Percentiles rank a stretch among this genome's conserved stretches.
phyloP scores from a whole-genome alignment of 2,888 invertebrate genomes.

The Parnassius mnemosyne region DNA sequence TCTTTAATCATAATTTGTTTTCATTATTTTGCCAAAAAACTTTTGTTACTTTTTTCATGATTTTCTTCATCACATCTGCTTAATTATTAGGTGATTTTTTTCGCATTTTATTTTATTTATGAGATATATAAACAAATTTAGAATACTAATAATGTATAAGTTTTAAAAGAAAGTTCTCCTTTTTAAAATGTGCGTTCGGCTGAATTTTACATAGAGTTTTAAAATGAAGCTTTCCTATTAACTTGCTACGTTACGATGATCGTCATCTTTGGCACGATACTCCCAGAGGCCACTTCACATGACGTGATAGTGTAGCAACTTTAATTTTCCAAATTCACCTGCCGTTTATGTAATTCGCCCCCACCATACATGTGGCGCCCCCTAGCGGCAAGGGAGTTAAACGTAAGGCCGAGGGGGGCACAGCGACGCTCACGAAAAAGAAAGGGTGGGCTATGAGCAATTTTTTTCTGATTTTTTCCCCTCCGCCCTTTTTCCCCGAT shows the following conservation, averaged over 20 bases:
- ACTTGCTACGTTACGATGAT: constrained; percentile 46
- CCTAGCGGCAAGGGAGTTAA: constrained; percentile 59
- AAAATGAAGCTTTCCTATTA: constrained; percentile 42
- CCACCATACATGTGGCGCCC: constrained; percentile 62
- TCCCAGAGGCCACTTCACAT: constrained; percentile 39
- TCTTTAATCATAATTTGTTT: too few relatives aligned
- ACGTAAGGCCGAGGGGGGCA: constrained; percentile 63
- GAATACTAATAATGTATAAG: too few relatives aligned
- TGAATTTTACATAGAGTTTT: neutral
- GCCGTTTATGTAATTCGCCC: constrained; percentile 70
- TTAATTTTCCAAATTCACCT: constrained; percentile 80
- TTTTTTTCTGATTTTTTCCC: constrained; percentile 77
- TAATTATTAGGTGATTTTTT: too few relatives aligned
- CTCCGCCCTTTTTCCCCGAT: constrained; percentile 70
- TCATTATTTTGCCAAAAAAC: too few relatives aligned
- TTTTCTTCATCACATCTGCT: too few relatives aligned
- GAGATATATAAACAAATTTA: too few relatives aligned
- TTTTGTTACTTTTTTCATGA: too few relatives aligned
- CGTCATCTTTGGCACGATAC: constrained; percentile 15
- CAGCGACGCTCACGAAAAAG: constrained; percentile 74
- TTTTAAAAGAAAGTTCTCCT: neutral
- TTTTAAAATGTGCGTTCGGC: constrained; percentile 24
- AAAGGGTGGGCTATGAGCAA: constrained; percentile 75
- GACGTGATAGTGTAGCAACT: constrained; percentile 56
- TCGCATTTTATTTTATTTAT: too few relatives aligned